Conservation (phyloP, 2,113 vertebrate genomes). For the Apodemus speciosus region DNA sequence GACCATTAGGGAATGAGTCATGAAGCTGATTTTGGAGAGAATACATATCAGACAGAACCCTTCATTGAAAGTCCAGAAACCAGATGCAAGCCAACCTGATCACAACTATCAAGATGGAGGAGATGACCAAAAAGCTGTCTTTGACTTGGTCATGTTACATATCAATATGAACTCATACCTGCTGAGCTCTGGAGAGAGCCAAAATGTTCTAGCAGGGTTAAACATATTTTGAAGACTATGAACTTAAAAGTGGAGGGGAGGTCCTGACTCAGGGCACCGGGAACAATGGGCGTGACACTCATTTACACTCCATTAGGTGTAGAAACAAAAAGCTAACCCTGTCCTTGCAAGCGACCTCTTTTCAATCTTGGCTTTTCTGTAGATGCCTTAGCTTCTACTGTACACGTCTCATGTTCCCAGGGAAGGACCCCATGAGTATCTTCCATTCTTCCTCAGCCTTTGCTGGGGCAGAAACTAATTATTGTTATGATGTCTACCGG, state of each 20-base stretch:
- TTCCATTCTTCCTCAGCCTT: constrained; percentile 1
- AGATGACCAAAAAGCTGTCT: constrained; percentile 26
- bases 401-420: not conserved
- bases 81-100: constrained; percentile 50
- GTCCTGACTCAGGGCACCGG: not conserved
- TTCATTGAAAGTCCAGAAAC: constrained; percentile 41
- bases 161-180: constrained; percentile 41
- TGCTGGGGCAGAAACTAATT: not conserved
- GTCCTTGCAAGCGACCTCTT: not conserved
- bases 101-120: not conserved
- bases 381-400: not conserved
- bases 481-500: not conserved
- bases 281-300: not conserved
- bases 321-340: not conserved
- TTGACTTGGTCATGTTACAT: constrained; percentile 29
- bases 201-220: constrained; percentile 34
- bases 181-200: not conserved
- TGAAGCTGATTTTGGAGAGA: not conserved
- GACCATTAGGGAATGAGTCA: not conserved
- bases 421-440: not conserved
- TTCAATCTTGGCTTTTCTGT: not conserved
- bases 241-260: not conserved
- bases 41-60: constrained; percentile 28
- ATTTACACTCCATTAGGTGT: not conserved
- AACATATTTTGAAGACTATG: constrained; percentile 25